phyloP scores from a whole-genome alignment of 2,888 invertebrate genomes.

The Amiota mariae region DNA sequence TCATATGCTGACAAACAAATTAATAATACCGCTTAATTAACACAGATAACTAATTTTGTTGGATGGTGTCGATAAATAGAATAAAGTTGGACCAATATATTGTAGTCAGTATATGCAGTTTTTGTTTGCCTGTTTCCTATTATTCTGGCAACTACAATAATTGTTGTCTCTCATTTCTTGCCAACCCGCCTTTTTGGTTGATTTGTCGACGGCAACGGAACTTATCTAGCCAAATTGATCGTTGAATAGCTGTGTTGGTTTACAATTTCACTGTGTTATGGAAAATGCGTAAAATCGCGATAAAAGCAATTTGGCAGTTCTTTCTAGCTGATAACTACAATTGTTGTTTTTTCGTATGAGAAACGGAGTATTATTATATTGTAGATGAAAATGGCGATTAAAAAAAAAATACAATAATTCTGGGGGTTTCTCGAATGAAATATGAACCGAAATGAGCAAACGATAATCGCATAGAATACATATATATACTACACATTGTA shows the following conservation, averaged over 20 bases:
- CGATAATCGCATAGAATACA: conserved; percentile 55
- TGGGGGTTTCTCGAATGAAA: conserved; percentile 34
- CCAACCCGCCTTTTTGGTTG: neutral
- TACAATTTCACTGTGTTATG: conserved; percentile 66
- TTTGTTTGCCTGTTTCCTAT: neutral
- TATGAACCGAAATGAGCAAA: conserved; percentile 51
- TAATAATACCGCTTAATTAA: conserved; percentile 74
- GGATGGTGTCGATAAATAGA: neutral
- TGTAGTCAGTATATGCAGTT: neutral
- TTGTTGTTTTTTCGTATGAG: conserved; percentile 60
- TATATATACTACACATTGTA: conserved; percentile 8
- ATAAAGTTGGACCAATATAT: too few relatives aligned
- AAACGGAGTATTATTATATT: conserved; percentile 29
- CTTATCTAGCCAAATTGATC: conserved; percentile 64
- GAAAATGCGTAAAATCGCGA: conserved; percentile 66
- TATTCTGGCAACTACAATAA: neutral
- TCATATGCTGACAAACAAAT: conserved; percentile 73
- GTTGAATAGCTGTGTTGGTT: conserved; percentile 50
- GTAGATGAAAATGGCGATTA: neutral
- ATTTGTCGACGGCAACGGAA: neutral
- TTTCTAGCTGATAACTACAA: conserved; percentile 14
- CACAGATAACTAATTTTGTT: conserved; percentile 37
- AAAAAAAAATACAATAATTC: neutral
- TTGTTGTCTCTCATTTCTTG: neutral
- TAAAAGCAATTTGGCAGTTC: conserved; percentile 53